Percentiles rank a stretch among this genome's conserved stretches.
Evolutionary conservation across 2,797 vertebrate species (phyloP).

Genomic region (Pipistrellus pygmaeus): DNA sequence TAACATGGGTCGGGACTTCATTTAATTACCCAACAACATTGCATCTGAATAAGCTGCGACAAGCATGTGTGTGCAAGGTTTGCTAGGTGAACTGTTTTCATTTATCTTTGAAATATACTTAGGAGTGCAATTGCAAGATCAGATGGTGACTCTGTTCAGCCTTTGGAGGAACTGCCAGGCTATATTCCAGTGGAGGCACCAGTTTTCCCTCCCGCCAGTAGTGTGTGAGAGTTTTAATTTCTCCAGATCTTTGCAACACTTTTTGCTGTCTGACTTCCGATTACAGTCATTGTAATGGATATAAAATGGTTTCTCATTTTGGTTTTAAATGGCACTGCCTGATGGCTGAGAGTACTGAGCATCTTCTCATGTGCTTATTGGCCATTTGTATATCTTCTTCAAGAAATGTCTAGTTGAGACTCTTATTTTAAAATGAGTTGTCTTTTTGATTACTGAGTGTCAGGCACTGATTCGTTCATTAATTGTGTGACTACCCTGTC

Average conservation of each 20-base stretch:
- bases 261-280: slow-evolving; percentile 6
- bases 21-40: background rate
- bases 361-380: background rate
- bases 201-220: background rate
- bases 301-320: background rate
- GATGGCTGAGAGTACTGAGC: background rate
- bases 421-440: background rate
- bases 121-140: background rate
- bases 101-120: background rate
- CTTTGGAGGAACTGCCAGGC: background rate
- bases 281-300: background rate
- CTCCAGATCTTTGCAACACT: background rate
- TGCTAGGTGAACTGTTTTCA: background rate
- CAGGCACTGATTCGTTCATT: background rate
- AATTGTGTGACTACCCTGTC: background rate
- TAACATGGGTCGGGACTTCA: background rate
- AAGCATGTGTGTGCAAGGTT: background rate
- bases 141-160: background rate
- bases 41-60: background rate
- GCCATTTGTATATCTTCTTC: background rate
- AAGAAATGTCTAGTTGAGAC: slow-evolving; percentile 25
- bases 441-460: background rate
- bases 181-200: background rate
- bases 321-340: background rate
- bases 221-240: background rate